Evolutionary conservation across 2,113 vertebrate genomes (phyloP), one percentile per base, ranked within the genome.

Genomic region (Pterocles orientalis): DNA sequence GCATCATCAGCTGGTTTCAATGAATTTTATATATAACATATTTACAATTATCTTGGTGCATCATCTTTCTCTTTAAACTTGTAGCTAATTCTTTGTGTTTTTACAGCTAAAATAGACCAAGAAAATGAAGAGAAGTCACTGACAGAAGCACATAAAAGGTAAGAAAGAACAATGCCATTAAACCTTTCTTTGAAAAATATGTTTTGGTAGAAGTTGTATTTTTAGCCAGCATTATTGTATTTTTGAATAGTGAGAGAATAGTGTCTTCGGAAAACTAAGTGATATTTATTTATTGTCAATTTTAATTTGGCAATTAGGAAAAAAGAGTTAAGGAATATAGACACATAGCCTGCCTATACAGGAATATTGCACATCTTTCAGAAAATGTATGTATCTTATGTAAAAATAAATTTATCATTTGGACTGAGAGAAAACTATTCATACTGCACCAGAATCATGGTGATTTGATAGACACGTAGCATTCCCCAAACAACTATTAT

Each of bases 61-160:
- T 16, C 3, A 29, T 39, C 7, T 56, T 25, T 77, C 26, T 54
- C 13, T 80, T 78, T 92, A 3, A 53, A 19, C 13, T 77, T 60
- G 23, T 88, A 72, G 9, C 17, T 96, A 87, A 97, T 80, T 29
- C 84, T 88, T 66, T 92, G 7, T 94, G 86, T 92, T 48, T 86
- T 97, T 97, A 60, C 97, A 99, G 99, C 99, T 83, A 99, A 99
- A 98, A 97, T 97, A 93, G 99, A 99, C 88, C 98, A 99, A 97
- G 99, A 99, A 88, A 96, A 97, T n/a, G 98, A 99, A 86, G 99
- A 99, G 57, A 96, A 93, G 62, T 98, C 98, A 53, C 97, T 99
- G 75, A 95, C 97, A 94, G 98, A 98, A 96, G 98, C 99, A 39
- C 99, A 99, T 96, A 98, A 98, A 98, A 98, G 98, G 99, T 99